Evolutionary conservation across 92 coral and sea anemone species (phyloP), one percentile per base, ranked within the genome.

Genomic region (Hydrozoanthus gracilis): DNA sequence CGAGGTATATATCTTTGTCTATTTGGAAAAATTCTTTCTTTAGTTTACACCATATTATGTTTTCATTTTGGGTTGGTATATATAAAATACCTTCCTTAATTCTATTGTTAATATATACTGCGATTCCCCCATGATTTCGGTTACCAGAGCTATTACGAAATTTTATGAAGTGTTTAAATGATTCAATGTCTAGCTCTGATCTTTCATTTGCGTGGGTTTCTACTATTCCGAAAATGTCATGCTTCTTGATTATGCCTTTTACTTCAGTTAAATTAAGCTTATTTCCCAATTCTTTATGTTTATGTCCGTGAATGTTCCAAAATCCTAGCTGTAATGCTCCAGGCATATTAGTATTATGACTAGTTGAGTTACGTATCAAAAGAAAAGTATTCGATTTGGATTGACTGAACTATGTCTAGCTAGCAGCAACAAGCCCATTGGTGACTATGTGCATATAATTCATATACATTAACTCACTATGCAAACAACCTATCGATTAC

Each of bases 291-390:
- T 82, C 58, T 61, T 82, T 82, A 82, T 82, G 86, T 71, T 82
- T 82, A 79, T 60, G 67, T 58, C 85, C 85, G 54, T 82, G 86
- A 61, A 82, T 82, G 86, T 61, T 82, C 74, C 86, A 82, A 62
- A 82, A 58, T 20, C 85, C 85, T 79, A 79, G 51, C 50, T 82
- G 70, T 82, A 82, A 18, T 17, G 70, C 18, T 44, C 86, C 70
- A 51, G 86, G 86, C 86, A 82, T 82, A 65, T 54, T 39, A 17
- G 84, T 45, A 44, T 8, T 27, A 27, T 69, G 20, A 65, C 70
- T 15, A 16, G 5, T 65, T 65, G 70, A 65, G 4, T 15, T 65
- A 65, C 70, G 70, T 65, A 16, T 65, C 66, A 9, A 60, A 60
- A 60, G 66, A 60, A 60, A 60, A 60, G 66, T 60, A 60, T 60